phyloP scores from a whole-genome alignment of 2,797 vertebrate genomes.

The Aselliscus stoliczkanus region DNA sequence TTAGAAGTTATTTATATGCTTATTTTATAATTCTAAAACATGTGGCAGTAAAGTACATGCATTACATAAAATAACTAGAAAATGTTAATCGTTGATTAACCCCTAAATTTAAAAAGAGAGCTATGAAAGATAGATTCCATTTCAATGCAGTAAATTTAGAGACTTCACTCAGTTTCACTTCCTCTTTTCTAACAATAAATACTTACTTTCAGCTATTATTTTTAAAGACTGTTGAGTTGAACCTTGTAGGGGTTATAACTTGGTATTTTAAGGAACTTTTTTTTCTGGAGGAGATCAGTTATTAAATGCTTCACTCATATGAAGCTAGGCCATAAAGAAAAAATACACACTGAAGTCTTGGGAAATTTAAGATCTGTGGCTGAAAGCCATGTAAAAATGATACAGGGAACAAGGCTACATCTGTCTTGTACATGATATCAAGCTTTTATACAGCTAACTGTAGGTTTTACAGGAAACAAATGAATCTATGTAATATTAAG shows the following conservation, averaged over 20 bases:
- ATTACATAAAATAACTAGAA: constrained; percentile 50
- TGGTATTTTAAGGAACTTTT: constrained; percentile 44
- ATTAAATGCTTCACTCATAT: constrained; percentile 5
- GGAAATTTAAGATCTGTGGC: neutral
- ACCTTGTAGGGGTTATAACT: neutral
- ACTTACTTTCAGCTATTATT: neutral
- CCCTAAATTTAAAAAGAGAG: constrained; percentile 9
- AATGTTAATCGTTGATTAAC: constrained; percentile 60
- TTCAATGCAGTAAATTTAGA: neutral
- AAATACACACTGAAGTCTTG: neutral
- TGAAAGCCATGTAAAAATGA: neutral
- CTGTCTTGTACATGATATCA: neutral
- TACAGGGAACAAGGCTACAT: neutral
- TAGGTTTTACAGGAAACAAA: neutral
- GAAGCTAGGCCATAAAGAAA: neutral
- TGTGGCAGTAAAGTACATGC: constrained; percentile 44
- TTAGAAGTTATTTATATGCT: constrained; percentile 65
- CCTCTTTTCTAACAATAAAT: neutral
- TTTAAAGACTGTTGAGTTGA: constrained; percentile 13
- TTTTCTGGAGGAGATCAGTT: neutral
- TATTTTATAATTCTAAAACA: constrained; percentile 40
- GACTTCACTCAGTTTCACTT: neutral
- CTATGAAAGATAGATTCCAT: neutral
- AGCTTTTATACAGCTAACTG: neutral
- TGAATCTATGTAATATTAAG: neutral